Evolutionary conservation across 2,797 vertebrate genomes (phyloP).

Genomic region (Allobates femoralis): DNA sequence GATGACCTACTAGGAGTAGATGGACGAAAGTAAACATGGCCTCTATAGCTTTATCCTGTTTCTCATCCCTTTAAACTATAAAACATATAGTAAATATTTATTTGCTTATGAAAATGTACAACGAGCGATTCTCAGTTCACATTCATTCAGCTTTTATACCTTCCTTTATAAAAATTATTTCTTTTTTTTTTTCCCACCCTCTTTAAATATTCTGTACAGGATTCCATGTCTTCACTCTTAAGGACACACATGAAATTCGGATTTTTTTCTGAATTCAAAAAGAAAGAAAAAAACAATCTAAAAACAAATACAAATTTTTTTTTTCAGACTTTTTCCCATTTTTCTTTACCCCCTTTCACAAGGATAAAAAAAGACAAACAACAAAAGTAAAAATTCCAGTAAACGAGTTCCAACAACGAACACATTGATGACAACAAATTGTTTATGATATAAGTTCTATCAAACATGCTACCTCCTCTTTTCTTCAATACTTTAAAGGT

Average conservation of each 20-base stretch:
- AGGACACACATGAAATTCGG: too few species aligned
- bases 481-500: neutral
- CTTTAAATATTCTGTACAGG: neutral
- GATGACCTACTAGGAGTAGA: too few species aligned
- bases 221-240: too few species aligned
- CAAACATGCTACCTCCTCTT: conserved; percentile 37
- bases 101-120: conserved; percentile 28
- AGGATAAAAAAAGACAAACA: neutral
- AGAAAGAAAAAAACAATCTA: neutral
- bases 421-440: conserved; percentile 25
- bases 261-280: neutral
- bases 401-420: conserved; percentile 23
- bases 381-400: conserved; percentile 6
- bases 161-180: neutral
- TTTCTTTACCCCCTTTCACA: neutral
- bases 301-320: neutral
- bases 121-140: neutral
- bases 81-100: conserved; percentile 47
- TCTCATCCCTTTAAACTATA: neutral
- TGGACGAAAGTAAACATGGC: neutral
- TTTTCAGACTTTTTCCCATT: neutral
- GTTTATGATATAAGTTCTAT: conserved; percentile 23
- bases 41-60: neutral
- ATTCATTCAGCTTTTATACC: conserved; percentile 22
- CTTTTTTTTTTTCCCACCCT: neutral